Evolutionary conservation across 1,140 invertebrate species (phyloP).

Genomic region (Daktulosphaira vitifoliae): DNA sequence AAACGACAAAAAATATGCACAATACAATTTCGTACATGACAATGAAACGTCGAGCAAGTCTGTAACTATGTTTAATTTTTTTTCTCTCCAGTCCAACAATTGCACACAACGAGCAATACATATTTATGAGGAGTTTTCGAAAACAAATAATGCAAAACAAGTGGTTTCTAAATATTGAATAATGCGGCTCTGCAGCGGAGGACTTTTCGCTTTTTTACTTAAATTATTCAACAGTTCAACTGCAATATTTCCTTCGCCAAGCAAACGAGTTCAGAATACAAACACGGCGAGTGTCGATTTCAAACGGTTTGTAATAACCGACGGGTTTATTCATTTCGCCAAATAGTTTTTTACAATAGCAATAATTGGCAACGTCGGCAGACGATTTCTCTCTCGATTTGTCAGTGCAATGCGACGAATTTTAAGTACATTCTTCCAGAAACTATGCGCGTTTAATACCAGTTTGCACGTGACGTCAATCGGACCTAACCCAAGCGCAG

Average conservation of each 20-base stretch:
- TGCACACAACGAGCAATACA: constrained; percentile 4
- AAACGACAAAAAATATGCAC: constrained; percentile 24
- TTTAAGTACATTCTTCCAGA: no score
- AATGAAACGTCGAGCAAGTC: not conserved
- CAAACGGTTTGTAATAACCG: no score
- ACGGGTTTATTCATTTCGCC: no score
- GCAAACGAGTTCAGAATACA: not conserved
- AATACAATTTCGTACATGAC: constrained; percentile 20
- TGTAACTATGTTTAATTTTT: not conserved
- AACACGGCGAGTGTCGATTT: not conserved
- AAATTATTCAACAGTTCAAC: not conserved
- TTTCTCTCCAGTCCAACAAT: not conserved
- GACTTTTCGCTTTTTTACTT: no score
- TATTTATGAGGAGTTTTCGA: constrained; percentile 18
- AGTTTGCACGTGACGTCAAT: no score
- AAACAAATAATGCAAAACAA: constrained; percentile 18
- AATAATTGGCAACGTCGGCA: no score
- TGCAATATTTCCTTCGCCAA: not conserved
- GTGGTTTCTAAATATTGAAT: constrained; percentile 27
- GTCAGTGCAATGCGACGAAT: no score
- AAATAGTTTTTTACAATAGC: no score
- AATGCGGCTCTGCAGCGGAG: no score
- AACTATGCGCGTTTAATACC: no score
- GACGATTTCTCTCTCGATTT: no score
- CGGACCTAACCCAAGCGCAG: no score